Conservation (phyloP, 2,113 vertebrate genomes). For the Caranx melampygus region DNA sequence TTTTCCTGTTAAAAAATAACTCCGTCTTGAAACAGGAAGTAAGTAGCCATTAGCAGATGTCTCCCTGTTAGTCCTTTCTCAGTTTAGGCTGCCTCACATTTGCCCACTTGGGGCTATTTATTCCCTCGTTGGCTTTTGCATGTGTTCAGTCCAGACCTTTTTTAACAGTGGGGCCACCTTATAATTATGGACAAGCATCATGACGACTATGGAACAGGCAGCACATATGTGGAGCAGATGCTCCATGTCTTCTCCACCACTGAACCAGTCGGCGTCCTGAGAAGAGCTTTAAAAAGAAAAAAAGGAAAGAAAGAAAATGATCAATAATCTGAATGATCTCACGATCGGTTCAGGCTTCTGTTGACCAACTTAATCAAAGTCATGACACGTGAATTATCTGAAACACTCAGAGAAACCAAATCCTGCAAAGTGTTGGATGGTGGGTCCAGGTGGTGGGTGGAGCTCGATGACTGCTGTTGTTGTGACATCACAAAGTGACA, state of each 20-base stretch:
- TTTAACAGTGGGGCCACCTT: slow-evolving; percentile 72
- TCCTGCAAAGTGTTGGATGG: too few relatives aligned
- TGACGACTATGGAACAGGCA: slow-evolving; percentile 53
- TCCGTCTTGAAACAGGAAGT: slow-evolving; percentile 60
- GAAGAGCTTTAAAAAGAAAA: neutral
- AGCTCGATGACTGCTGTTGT: too few relatives aligned
- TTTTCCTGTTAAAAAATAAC: slow-evolving; percentile 50
- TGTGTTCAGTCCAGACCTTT: slow-evolving; percentile 74
- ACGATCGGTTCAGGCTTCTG: neutral
- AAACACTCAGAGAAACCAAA: too few relatives aligned
- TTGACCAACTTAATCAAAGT: neutral
- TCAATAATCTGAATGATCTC: slow-evolving; percentile 43
- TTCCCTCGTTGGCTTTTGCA: slow-evolving; percentile 73
- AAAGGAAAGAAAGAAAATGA: slow-evolving; percentile 12
- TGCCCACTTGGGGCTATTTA: slow-evolving; percentile 77
- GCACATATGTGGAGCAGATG: slow-evolving; percentile 79
- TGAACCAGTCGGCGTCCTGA: slow-evolving; percentile 46
- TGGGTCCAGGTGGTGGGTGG: too few relatives aligned
- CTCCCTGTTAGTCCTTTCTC: slow-evolving; percentile 77
- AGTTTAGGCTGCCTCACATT: slow-evolving; percentile 72
- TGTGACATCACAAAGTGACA: too few relatives aligned
- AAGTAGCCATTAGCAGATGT: slow-evolving; percentile 76
- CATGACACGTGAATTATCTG: too few relatives aligned
- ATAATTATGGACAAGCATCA: slow-evolving; percentile 80
- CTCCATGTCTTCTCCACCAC: slow-evolving; percentile 52